phyloP scores from a whole-genome alignment of 2,797 vertebrate genomes.

The Pteronotus mesoamericanus region DNA sequence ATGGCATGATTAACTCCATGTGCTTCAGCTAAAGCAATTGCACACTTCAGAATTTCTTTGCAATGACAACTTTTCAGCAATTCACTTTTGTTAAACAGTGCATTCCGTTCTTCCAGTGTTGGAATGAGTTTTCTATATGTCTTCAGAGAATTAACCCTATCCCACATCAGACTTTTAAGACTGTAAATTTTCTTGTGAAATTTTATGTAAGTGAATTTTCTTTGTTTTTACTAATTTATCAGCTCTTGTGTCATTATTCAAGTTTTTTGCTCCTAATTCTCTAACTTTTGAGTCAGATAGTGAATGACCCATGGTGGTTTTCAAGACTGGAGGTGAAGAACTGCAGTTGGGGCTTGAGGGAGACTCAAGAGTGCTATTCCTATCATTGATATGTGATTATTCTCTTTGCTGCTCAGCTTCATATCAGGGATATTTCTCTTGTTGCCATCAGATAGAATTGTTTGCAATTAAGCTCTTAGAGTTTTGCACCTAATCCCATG shows the following conservation, averaged over 20 bases:
- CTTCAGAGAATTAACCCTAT: not conserved
- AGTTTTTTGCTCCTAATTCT: not conserved
- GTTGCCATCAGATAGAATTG: not conserved
- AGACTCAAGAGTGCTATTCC: not conserved
- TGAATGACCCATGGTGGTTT: not conserved
- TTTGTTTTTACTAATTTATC: not conserved
- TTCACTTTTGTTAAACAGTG: slow-evolving; percentile 45
- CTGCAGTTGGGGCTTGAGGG: not conserved
- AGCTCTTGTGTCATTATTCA: not conserved
- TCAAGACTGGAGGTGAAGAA: not conserved
- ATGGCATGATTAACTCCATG: slow-evolving; percentile 70
- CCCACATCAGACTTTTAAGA: not conserved
- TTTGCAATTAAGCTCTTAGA: not conserved
- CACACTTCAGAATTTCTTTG: slow-evolving; percentile 56
- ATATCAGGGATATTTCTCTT: not conserved
- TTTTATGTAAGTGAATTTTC: not conserved
- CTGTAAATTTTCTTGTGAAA: not conserved
- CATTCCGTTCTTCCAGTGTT: not conserved
- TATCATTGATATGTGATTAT: not conserved
- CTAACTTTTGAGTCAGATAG: not conserved
- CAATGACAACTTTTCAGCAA: slow-evolving; percentile 57
- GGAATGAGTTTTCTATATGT: not conserved
- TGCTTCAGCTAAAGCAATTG: slow-evolving; percentile 57
- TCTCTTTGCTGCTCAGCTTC: not conserved
- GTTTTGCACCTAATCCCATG: not conserved